Evolutionary conservation across 1,140 invertebrate species (phyloP).

Genomic region (Drosophila pseudoobscura): DNA sequence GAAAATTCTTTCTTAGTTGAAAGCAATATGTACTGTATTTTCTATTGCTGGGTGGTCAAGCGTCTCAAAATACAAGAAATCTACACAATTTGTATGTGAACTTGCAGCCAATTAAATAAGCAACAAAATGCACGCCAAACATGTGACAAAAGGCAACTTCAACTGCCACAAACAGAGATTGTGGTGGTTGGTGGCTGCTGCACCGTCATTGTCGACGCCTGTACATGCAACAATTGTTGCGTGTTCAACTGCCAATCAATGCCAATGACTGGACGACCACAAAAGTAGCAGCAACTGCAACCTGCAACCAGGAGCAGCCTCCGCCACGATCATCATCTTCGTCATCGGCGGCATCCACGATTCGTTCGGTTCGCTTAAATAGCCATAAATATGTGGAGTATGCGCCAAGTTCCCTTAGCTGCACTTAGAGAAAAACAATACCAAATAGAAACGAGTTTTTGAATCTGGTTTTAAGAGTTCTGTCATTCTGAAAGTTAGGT

Average conservation of each 20-base stretch:
- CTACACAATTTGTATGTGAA: constrained; percentile 35
- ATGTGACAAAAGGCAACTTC: constrained; percentile 42
- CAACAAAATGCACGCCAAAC: constrained; percentile 35
- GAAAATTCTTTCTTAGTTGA: too few relatives aligned
- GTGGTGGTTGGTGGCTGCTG: constrained; percentile 23
- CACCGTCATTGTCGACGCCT: constrained; percentile 55
- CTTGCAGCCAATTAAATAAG: constrained; percentile 29
- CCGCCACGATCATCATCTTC: constrained; percentile 51
- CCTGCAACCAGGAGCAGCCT: background rate
- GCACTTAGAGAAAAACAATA: background rate
- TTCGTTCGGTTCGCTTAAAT: constrained; percentile 71
- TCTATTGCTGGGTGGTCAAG: too few relatives aligned
- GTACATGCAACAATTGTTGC: constrained; percentile 78
- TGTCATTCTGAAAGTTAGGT: too few relatives aligned
- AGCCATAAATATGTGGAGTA: constrained; percentile 81
- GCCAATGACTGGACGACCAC: constrained; percentile 62
- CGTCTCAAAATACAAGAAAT: constrained; percentile 7
- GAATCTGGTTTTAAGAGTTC: too few relatives aligned
- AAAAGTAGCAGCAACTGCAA: constrained; percentile 17
- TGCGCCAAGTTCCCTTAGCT: constrained; percentile 48
- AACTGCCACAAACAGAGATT: constrained; percentile 30
- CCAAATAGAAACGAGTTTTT: too few relatives aligned
- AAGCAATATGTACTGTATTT: too few relatives aligned
- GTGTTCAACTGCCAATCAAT: constrained; percentile 77
- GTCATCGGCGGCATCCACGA: constrained; percentile 57